Conservation (phyloP, 2,888 invertebrate species). For the Calliopum simillimum region DNA sequence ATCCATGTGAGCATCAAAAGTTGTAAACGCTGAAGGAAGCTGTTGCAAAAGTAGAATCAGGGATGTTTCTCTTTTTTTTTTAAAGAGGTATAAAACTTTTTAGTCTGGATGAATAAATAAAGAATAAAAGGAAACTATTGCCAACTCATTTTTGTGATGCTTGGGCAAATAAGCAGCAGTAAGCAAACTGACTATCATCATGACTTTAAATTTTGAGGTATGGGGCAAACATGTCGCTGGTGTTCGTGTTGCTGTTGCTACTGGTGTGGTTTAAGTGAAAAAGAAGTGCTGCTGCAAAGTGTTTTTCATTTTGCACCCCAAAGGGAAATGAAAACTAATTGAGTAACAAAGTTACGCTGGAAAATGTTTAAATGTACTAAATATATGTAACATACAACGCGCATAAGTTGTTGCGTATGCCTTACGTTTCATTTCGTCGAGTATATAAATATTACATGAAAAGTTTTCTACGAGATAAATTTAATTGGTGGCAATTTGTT, state of each 20-base stretch:
- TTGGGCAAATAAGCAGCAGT: constrained; percentile 49
- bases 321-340: constrained; percentile 59
- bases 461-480: constrained; percentile 63
- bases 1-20: constrained; percentile 51
- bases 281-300: constrained; percentile 42
- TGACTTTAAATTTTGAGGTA: not conserved
- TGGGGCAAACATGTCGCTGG: not conserved
- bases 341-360: constrained; percentile 57
- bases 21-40: not conserved
- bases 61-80: too few relatives aligned
- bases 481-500: constrained; percentile 63
- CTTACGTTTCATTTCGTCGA: constrained; percentile 33
- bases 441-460: constrained; percentile 61
- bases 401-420: not conserved
- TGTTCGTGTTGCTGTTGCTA: constrained; percentile 18
- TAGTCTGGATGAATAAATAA: not conserved
- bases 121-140: constrained; percentile 23
- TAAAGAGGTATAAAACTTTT: too few relatives aligned
- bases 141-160: constrained; percentile 37
- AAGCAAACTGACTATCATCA: constrained; percentile 5
- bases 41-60: too few relatives aligned
- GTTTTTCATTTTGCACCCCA: constrained; percentile 55
- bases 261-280: constrained; percentile 11
- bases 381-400: constrained; percentile 3
- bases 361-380: constrained; percentile 18